A percentile compares a stretch with the other conserved stretches of the same genome.
Evolutionary conservation across 1,140 invertebrate species (phyloP).

Genomic region (Akabosia matsudoensis): DNA sequence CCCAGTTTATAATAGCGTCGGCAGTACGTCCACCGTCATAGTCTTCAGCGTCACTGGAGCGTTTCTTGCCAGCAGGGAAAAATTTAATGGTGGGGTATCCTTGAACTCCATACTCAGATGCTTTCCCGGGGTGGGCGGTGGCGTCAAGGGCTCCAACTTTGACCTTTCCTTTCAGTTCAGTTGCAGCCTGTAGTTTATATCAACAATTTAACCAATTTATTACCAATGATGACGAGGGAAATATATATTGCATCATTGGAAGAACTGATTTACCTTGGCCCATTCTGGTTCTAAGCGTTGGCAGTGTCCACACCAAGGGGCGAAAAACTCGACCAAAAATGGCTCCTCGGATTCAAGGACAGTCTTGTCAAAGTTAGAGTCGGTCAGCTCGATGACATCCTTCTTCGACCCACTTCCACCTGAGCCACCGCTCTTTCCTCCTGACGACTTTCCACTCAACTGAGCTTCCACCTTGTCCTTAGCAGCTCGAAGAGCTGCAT

Average conservation of each 20-base stretch:
- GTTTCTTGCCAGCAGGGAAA: conserved; percentile 80
- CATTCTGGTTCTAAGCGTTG: conserved; percentile 94
- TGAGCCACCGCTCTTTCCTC: conserved; percentile 48
- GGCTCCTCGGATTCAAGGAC: conserved; percentile 87
- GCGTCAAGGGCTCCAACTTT: conserved; percentile 96
- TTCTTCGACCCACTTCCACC: conserved; percentile 54
- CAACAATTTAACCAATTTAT: background rate
- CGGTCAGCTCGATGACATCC: conserved; percentile 89
- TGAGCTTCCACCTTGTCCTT: conserved; percentile 66
- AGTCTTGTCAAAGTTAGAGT: conserved; percentile 86
- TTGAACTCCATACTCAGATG: conserved; percentile 71
- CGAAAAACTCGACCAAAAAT: conserved; percentile 96
- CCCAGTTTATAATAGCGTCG: conserved; percentile 87
- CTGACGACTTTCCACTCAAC: conserved; percentile 61
- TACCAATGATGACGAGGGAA: background rate
- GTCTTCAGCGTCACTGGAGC: conserved; percentile 63
- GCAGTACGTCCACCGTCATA: conserved; percentile 88
- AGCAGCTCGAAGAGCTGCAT: conserved; percentile 71
- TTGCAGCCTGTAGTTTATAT: conserved; percentile 68
- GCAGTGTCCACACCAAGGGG: conserved; percentile 95
- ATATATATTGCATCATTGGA: background rate
- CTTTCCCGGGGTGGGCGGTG: conserved; percentile 80
- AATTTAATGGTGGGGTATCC: conserved; percentile 98
- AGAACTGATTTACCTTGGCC: conserved; percentile 58
- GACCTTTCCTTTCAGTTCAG: conserved; percentile 86